Conservation (phyloP, 2,113 vertebrate species). For the Pipra filicauda region DNA sequence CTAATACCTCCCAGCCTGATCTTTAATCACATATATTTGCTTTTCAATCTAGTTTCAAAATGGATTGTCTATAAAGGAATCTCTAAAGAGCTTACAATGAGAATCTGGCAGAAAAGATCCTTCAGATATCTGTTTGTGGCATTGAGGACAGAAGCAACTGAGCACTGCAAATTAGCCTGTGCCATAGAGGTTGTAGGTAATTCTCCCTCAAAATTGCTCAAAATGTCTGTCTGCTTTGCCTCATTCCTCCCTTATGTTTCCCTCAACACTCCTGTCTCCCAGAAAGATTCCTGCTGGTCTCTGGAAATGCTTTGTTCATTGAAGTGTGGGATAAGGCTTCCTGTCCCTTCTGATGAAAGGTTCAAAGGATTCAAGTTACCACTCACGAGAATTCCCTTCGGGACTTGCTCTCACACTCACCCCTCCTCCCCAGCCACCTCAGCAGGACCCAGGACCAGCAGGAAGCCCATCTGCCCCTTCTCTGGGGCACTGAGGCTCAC, state of each 20-base stretch:
- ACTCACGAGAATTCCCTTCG: neutral
- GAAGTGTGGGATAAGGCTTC: neutral
- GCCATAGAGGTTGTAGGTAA: neutral
- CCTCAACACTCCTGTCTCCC: neutral
- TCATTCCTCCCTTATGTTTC: neutral
- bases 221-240: neutral
- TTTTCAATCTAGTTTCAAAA: conserved; percentile 9
- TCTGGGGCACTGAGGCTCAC: neutral
- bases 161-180: neutral
- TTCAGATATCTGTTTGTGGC: neutral
- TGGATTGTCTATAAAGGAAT: neutral
- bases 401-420: neutral
- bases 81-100: neutral
- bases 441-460: neutral
- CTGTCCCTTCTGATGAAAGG: neutral
- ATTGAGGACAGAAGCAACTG: neutral
- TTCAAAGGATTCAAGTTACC: neutral
- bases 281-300: neutral
- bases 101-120: neutral
- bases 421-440: neutral
- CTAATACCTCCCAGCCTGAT: neutral
- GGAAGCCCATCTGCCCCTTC: neutral
- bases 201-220: neutral
- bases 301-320: neutral
- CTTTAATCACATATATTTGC: conserved; percentile 33